These are phyloP conservation scores for Thermophis baileyi DNA, from an alignment of 2,113 vertebrate species.

Conservation along the genomic window DNA sequence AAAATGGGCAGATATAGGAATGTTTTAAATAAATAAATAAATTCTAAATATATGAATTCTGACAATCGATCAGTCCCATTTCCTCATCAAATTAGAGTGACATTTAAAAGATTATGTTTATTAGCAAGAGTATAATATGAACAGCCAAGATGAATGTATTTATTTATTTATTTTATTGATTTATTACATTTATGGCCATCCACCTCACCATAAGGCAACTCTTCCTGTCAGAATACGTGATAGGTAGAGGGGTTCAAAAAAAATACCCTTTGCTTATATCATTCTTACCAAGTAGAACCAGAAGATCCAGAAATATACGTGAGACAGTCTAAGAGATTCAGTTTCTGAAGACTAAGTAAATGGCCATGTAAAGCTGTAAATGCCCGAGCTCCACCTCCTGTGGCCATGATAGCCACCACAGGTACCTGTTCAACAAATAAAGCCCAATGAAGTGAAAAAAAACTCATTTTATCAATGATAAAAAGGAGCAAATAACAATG, in stretches of 20 bases:
- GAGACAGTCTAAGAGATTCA: slow-evolving; percentile 76
- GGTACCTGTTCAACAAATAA: slow-evolving; percentile 72
- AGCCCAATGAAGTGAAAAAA: background rate
- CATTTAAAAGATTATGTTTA: background rate
- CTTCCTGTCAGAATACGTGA: background rate
- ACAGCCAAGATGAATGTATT: background rate
- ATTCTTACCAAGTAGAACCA: slow-evolving; percentile 84
- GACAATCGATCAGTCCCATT: background rate
- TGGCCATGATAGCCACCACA: slow-evolving; percentile 77
- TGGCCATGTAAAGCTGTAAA: slow-evolving; percentile 78
- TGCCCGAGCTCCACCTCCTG: slow-evolving; percentile 81
- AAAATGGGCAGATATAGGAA: background rate
- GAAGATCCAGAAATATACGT: slow-evolving; percentile 83
- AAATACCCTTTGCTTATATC: background rate
- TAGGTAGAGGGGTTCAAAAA: background rate
- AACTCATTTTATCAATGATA: background rate
- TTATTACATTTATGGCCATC: background rate
- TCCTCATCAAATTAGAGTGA: background rate
- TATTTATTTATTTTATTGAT: background rate
- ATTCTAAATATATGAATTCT: background rate
- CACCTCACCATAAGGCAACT: background rate
- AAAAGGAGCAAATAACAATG: background rate
- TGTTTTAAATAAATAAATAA: background rate
- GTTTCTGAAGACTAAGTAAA: slow-evolving; percentile 75
- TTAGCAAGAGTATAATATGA: background rate